Conservation (phyloP, 2,113 vertebrate genomes). For the Triplophysa dalaica region DNA sequence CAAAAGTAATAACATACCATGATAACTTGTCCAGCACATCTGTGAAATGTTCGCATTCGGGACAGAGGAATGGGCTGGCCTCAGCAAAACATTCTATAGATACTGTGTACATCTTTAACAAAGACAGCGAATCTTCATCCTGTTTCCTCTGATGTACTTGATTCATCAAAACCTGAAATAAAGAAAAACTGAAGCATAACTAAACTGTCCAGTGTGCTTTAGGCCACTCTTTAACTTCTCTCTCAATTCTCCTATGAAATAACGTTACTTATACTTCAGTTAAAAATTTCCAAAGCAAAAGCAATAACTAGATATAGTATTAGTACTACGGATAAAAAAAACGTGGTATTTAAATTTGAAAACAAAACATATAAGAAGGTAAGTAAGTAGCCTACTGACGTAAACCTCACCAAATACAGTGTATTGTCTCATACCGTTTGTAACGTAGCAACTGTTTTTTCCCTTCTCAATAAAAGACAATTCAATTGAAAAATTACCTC, state of each 20-base stretch:
- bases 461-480: not conserved
- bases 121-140: conserved; percentile 90
- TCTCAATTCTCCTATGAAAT: too few relatives aligned
- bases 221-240: too few relatives aligned
- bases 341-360: too few relatives aligned
- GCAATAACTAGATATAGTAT: not conserved
- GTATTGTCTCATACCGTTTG: not conserved
- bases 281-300: not conserved
- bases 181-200: conserved; percentile 37
- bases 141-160: conserved; percentile 95
- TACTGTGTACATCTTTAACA: conserved; percentile 93
- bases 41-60: conserved; percentile 95
- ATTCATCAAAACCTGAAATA: conserved; percentile 88
- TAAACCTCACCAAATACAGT: too few relatives aligned
- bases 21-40: conserved; percentile 97
- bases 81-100: conserved; percentile 93
- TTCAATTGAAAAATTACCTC: not conserved
- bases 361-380: too few relatives aligned
- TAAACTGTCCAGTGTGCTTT: not conserved
- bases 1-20: conserved; percentile 80
- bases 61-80: conserved; percentile 88
- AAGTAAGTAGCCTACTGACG: too few relatives aligned
- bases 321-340: not conserved
- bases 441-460: not conserved
- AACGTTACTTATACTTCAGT: too few relatives aligned